phyloP scores from a whole-genome alignment of 1,140 invertebrate species.

The Monochamus saltuarius region DNA sequence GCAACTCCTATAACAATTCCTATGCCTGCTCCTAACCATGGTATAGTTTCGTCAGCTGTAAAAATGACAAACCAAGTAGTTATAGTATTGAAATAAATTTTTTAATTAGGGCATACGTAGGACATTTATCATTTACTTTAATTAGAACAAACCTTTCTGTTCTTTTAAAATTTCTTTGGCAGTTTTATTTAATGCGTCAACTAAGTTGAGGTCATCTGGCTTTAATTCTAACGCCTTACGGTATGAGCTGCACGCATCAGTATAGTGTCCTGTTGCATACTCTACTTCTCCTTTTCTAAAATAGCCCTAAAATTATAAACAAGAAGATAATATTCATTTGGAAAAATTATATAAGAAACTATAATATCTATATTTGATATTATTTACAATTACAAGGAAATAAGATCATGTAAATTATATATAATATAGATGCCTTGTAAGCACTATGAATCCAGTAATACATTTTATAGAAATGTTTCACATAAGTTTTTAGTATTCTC shows the following conservation, averaged over 20 bases:
- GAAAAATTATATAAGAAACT: too few relatives aligned
- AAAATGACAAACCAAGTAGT: conserved; percentile 43
- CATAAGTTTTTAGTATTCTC: too few relatives aligned
- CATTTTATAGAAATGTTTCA: too few relatives aligned
- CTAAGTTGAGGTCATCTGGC: conserved; percentile 67
- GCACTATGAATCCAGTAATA: too few relatives aligned
- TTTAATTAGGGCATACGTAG: neutral
- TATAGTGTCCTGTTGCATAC: conserved; percentile 66
- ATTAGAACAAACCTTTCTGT: conserved; percentile 29
- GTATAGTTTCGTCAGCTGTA: conserved; percentile 68
- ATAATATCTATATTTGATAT: too few relatives aligned
- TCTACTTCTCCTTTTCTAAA: conserved; percentile 62
- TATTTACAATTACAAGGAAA: too few relatives aligned
- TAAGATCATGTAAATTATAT: too few relatives aligned
- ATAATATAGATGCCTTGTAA: too few relatives aligned
- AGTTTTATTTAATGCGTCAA: conserved; percentile 65
- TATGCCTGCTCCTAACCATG: conserved; percentile 73
- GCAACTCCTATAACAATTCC: conserved; percentile 71
- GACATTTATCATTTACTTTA: neutral
- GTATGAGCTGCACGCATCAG: conserved; percentile 72
- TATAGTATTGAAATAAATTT: neutral
- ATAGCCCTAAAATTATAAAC: conserved; percentile 52
- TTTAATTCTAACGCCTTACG: conserved; percentile 66
- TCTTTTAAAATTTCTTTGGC: conserved; percentile 62
- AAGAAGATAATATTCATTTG: too few relatives aligned